These are phyloP conservation scores for Hydraecia micacea DNA, from an alignment of 2,888 invertebrate genomes.

Conservation along the genomic window DNA sequence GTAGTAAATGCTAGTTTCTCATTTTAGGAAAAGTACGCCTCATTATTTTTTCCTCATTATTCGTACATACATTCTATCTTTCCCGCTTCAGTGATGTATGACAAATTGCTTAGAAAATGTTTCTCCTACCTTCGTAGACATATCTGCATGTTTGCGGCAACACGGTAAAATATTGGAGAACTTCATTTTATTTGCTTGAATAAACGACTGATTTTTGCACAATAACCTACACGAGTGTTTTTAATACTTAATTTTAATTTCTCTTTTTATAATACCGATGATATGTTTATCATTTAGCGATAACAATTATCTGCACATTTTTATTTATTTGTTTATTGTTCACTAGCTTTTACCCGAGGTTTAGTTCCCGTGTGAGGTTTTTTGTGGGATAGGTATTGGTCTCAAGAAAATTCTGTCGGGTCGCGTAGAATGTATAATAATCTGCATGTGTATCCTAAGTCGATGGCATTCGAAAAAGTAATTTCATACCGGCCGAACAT, in stretches of 20 bases:
- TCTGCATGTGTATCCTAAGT: not conserved
- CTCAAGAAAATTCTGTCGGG: not conserved
- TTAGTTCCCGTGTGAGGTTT: not conserved
- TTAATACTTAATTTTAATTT: slow-evolving; percentile 8
- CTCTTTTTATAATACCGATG: slow-evolving; percentile 26
- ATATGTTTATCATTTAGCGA: slow-evolving; percentile 27
- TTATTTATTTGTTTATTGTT: slow-evolving; percentile 16
- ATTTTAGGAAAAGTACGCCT: slow-evolving; percentile 6
- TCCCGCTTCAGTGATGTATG: slow-evolving; percentile 16
- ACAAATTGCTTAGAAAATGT: slow-evolving; percentile 20
- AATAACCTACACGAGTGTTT: slow-evolving; percentile 21
- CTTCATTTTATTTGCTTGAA: slow-evolving; percentile 31
- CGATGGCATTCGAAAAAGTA: not conserved
- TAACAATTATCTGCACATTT: slow-evolving; percentile 12
- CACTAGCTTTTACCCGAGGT: slow-evolving; percentile 3
- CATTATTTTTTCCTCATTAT: slow-evolving; percentile 9
- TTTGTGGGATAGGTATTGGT: not conserved
- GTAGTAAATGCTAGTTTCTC: not conserved
- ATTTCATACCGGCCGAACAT: not conserved
- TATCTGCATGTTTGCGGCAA: slow-evolving; percentile 28
- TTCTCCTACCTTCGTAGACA: slow-evolving; percentile 25
- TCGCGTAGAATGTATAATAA: not conserved
- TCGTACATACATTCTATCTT: not conserved
- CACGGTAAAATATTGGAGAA: slow-evolving; percentile 29
- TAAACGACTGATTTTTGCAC: slow-evolving; percentile 26